Base-by-base conservation (phyloP, 2,888 invertebrate genomes). In the Noctua comes region DNA sequence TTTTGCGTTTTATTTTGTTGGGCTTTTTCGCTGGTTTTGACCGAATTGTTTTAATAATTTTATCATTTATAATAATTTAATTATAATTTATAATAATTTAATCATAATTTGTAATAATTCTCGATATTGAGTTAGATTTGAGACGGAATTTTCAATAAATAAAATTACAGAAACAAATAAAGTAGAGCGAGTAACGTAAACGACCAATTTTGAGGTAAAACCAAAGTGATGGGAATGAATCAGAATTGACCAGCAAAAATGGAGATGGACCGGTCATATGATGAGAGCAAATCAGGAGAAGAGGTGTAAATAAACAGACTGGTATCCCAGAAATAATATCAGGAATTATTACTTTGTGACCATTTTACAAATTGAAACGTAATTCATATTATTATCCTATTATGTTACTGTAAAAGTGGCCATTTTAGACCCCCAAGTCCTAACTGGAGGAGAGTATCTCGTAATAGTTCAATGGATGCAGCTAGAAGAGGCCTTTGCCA, bases 1-100 rank as follows among this genome's bases (percentile, higher is more conserved):
- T 51, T 54, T n/a, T 80, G 31, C 11, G 65, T 74, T 78, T 77
- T 64, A n/a, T 64, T 84, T 68, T 72, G n/a, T n/a, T 71, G 57
- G 7, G 2, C 46, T 43, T 77, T 77, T 54, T 31, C 7, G 5
- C 27, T 11, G 21, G 27, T 57, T 81, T 77, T 80, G 70, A 73
- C 66, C 64, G 57, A 66, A 57, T 74, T 85, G 27, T 70, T 80
- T n/a, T 51, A 43, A 57, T 51, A 6, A n/a, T n/a, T n/a, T n/a
- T n/a, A n/a, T n/a, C n/a, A n/a, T n/a, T n/a, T n/a, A n/a, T n/a
- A n/a, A n/a, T n/a, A n/a, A n/a, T n/a, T n/a, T n/a, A n/a, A n/a
- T n/a, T n/a, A n/a, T n/a, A n/a, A n/a, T n/a, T n/a, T n/a, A n/a
- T n/a, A n/a, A n/a, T n/a, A n/a, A n/a, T n/a, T n/a, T n/a, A n/a